Conservation (phyloP, 2,888 invertebrate genomes). For the Entomobrya proxima region DNA sequence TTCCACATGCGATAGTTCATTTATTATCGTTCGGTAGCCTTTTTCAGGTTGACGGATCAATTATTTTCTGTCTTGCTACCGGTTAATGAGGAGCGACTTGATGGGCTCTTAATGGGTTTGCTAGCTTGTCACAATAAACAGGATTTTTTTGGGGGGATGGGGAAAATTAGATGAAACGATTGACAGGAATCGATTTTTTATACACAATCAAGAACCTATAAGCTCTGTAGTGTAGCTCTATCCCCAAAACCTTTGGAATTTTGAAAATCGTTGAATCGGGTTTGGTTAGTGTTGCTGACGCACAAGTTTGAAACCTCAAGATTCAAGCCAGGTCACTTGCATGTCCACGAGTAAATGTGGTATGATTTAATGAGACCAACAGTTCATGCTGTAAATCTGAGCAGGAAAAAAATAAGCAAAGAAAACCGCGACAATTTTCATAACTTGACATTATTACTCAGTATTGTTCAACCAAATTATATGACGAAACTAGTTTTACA, state of each 20-base stretch:
- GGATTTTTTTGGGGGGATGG: neutral
- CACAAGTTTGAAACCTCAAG: neutral
- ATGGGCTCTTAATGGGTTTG: constrained; percentile 62
- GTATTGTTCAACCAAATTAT: neutral
- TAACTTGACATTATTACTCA: neutral
- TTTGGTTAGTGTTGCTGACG: neutral
- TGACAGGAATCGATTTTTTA: constrained; percentile 59
- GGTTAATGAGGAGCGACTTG: constrained; percentile 49
- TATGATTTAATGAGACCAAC: constrained; percentile 7
- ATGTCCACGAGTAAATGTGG: constrained; percentile 16
- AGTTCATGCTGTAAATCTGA: neutral
- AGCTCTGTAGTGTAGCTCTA: neutral
- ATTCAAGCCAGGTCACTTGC: neutral
- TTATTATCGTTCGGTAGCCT: constrained; percentile 35
- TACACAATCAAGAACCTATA: neutral
- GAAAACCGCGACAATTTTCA: neutral
- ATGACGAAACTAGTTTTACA: too few relatives aligned
- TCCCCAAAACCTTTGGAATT: neutral
- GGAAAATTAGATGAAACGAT: constrained; percentile 13
- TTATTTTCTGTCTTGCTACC: constrained; percentile 68
- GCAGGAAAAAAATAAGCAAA: neutral
- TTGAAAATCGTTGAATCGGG: neutral
- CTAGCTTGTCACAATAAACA: constrained; percentile 54
- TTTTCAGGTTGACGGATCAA: constrained; percentile 65
- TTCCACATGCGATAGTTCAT: constrained; percentile 28